Percentiles rank a stretch among this genome's conserved stretches.
phyloP scores from a whole-genome alignment of 1,140 invertebrate genomes.

The Dysdera silvatica region DNA sequence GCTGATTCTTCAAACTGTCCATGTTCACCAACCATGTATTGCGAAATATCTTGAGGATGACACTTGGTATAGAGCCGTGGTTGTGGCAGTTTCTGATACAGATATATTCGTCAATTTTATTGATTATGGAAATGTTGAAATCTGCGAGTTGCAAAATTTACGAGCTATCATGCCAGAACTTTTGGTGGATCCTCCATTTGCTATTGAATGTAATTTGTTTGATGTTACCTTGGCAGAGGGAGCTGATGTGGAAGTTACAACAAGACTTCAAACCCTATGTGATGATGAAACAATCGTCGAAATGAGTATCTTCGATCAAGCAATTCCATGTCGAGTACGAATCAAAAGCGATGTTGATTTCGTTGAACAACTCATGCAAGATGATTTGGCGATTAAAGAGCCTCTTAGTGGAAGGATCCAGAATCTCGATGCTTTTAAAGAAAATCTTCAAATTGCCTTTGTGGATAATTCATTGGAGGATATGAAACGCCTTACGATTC shows the following conservation, averaged over 20 bases:
- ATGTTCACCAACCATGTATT: conserved; percentile 14
- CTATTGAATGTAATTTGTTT: conserved; percentile 18
- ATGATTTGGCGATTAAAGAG: too few species aligned
- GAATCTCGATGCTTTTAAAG: too few species aligned
- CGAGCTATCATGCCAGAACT: conserved; percentile 59
- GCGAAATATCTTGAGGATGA: conserved; percentile 21
- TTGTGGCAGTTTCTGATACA: background rate
- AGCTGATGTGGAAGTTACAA: background rate
- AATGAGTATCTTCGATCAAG: conserved; percentile 4
- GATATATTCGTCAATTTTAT: conserved; percentile 13
- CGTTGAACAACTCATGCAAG: background rate
- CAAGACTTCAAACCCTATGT: conserved; percentile 7
- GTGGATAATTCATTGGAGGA: too few species aligned
- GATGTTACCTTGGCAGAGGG: conserved; percentile 9
- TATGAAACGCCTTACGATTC: too few species aligned
- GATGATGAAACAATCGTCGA: conserved; percentile 10
- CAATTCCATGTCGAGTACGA: conserved; percentile 1
- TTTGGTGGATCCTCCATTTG: conserved; percentile 51
- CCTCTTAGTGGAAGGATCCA: too few species aligned
- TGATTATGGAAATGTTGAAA: conserved; percentile 35
- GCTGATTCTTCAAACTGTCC: conserved; percentile 1
- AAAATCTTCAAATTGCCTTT: too few species aligned
- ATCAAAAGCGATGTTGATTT: conserved; percentile 7
- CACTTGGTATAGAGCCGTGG: conserved; percentile 21
- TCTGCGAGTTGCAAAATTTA: conserved; percentile 47